Conservation (phyloP, 37 sponge, comb jelly and placozoan species). For the Corticium candelabrum region DNA sequence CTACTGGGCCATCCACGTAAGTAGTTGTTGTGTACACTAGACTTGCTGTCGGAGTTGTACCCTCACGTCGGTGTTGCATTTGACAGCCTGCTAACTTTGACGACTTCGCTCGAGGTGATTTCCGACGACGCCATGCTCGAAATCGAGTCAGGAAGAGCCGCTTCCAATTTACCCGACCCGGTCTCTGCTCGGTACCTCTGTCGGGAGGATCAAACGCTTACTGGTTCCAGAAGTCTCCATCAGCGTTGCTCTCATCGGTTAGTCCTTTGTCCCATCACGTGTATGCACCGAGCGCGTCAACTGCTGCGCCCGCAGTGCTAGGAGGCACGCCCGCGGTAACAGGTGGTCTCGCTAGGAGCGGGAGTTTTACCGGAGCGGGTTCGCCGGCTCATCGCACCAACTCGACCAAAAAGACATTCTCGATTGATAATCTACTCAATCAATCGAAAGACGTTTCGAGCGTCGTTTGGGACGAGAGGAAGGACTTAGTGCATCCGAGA, state of each 20-base stretch:
- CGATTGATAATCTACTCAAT: neutral
- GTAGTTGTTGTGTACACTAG: too few species aligned
- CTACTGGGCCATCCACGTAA: slow-evolving; percentile 67
- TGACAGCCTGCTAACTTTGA: slow-evolving; percentile 59
- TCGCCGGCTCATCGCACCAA: neutral
- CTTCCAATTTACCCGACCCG: neutral
- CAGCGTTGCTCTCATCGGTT: neutral
- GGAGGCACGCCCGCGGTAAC: neutral
- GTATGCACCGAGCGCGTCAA: neutral
- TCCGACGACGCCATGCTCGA: slow-evolving; percentile 21
- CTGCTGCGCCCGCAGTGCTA: neutral
- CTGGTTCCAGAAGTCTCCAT: neutral
- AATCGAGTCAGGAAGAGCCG: neutral
- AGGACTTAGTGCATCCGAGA: too few species aligned
- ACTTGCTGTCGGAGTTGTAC: too few species aligned
- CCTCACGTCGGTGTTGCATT: too few species aligned
- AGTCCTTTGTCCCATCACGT: neutral
- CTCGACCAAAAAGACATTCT: neutral
- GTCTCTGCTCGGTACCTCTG: neutral
- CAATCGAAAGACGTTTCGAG: too few species aligned
- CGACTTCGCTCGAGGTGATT: slow-evolving; percentile 50
- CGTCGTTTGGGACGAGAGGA: too few species aligned
- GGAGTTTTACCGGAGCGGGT: neutral
- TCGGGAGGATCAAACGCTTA: neutral
- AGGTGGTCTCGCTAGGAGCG: neutral